Evolutionary conservation across 2,113 vertebrate genomes (phyloP), one percentile per base, ranked within the genome.

Genomic region (Mixornis gularis): DNA sequence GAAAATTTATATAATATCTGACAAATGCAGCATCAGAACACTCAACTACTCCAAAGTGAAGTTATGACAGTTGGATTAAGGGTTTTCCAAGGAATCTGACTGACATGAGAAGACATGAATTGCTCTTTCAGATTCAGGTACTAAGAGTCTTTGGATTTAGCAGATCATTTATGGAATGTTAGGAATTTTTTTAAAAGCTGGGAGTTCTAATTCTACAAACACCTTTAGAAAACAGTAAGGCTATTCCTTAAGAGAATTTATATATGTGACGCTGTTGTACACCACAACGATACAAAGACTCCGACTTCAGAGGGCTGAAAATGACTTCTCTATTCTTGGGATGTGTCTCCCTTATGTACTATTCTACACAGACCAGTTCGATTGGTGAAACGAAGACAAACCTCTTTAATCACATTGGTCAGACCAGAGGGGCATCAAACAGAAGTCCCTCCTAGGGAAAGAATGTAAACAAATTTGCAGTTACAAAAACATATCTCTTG

Each of bases 101-200:
- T 58, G 5, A 36, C 2, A 13, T 22, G 27, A 76, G 12, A 78
- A 29, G 10, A 63, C 6, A 6, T 36, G 60, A 73, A 26, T 18
- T 62, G 6, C 46, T 77, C 17, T 70, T 87, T 60, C 17, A 53
- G 7, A 44, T 85, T 74, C 32, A 58, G 4, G 12, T 62, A 49
- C 8, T 48, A 36, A n/a, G 2, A 66, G 3, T 46, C 26, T 53
- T 73, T 3, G 1, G 13, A 63, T 53, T 81, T 84, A 71, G 2
- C 7, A 40, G 14, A 13, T 43, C 4, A 24, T 65, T 78, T 38
- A 43, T 26, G 14, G 9, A 56, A 55, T 55, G 41, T 9, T 49
- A 12, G 1, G 4, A 65, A 17, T 38, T 56, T 41, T 10, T 12
- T 4, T 0, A 29, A 41, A 46, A 62, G 17, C 0, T 15, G 3